Evolutionary conservation across 2,888 invertebrate genomes (phyloP), one percentile per base, ranked within the genome.

Genomic region (Macroteleia sp.): DNA sequence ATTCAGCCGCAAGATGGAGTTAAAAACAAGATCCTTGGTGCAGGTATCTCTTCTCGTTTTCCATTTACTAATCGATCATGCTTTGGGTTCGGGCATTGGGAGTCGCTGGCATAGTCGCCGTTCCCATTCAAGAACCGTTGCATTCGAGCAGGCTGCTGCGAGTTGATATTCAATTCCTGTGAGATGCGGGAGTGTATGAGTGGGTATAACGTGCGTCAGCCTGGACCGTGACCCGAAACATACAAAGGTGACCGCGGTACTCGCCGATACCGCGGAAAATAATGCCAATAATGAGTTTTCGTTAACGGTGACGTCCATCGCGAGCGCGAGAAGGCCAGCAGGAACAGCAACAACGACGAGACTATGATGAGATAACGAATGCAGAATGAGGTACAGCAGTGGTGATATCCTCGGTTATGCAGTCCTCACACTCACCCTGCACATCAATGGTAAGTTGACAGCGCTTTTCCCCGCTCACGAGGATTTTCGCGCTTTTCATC

Each of bases 341-440:
- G 57, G 25, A 64, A 52, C 48, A 64, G 52, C 52, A 36, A 36
- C 48, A 36, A 44, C 64, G 34, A 71, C 52, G 48, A 14, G 84
- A 83, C 71, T 87, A 90, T 87, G 86, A 91, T 86, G 90, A 91
- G 91, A 90, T 91, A 91, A 91, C 41, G 19, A 17, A 62, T 74
- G 1, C 46, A 91, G 91, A 86, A 86, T 56, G 88, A 91, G 73
- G 86, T 88, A 89, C 89, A 88, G 87, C 85, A 88, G 86, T 85
- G 86, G 87, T 86, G 87, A 88, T n/a, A n/a, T n/a, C n/a, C n/a
- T n/a, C n/a, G n/a, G n/a, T n/a, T n/a, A n/a, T n/a, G n/a, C n/a
- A n/a, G n/a, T n/a, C n/a, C n/a, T n/a, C n/a, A n/a, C n/a, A n/a
- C n/a, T n/a, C n/a, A n/a, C 84, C 82, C 86, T 90, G 81, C 88